Base-by-base conservation (phyloP, 2,888 invertebrate genomes). In the Lymantria monacha region DNA sequence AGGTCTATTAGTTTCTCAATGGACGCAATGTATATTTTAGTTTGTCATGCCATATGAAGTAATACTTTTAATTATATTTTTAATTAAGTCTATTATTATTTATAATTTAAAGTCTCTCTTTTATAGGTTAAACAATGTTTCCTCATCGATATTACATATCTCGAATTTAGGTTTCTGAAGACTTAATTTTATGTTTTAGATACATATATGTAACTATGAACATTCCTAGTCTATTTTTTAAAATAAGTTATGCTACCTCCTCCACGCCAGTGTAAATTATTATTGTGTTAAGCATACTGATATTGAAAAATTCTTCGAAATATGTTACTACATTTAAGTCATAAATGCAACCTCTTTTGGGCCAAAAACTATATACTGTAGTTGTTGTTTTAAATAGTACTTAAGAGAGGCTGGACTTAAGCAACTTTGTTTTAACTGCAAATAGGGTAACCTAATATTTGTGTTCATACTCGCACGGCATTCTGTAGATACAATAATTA, bases 181-280 rank as follows among this genome's bases (percentile, higher is more conserved):
- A 36, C 22, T 37, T 48, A 14, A 46, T 47, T 50, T 53, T 53
- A 43, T 37, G 22, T 36, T 14, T 9, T 48, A 45, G 36, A 47
- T 44, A 22, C 22, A 22, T 22, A 13, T 37, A 36, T 48, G 37
- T 50, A 30, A 37, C 22, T 37, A 38, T 46, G 22, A 49, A 54
- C 50, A 46, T 51, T 47, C 51, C 66, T 66, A 63, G 63, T 58
- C 59, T 53, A n/a, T n/a, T 49, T 50, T 48, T 42, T 41, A 38
- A 49, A 45, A 30, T 51, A 46, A 38, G 33, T 38, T 38, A 43
- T 33, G 37, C 14, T 7, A 42, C 12, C 37, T 42, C 30, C 36
- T 22, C 40, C 31, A 31, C 15, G 44, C 44, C 31, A 15, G 13
- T 31, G 9, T 51, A 44, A 52, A 47, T 37, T 42, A 42, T 31